Conservation (phyloP, 2,888 invertebrate genomes). For the Capitulum mitella region DNA sequence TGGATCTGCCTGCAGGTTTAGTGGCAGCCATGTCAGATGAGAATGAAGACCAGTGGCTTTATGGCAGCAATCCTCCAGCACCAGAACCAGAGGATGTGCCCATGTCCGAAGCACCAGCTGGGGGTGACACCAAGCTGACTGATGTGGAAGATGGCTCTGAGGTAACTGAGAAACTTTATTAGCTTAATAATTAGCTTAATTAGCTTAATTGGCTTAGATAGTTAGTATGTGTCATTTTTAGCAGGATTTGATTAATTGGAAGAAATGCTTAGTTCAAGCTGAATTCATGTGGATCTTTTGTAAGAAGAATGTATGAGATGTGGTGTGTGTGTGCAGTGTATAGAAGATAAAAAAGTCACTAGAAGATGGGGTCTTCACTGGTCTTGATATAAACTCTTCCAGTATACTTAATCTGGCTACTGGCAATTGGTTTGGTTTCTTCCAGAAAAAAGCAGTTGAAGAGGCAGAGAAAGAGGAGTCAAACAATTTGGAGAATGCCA, state of each 20-base stretch:
- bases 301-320: neutral
- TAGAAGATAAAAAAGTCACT: too few relatives aligned
- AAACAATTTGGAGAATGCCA: neutral
- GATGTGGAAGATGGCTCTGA: neutral
- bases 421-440: too few relatives aligned
- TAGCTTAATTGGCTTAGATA: neutral
- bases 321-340: too few relatives aligned
- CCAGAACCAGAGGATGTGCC: neutral
- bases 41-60: conserved; percentile 16
- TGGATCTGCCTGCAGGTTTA: neutral
- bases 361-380: too few relatives aligned
- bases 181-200: too few relatives aligned
- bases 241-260: neutral
- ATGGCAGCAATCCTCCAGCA: neutral
- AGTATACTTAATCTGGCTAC: too few relatives aligned
- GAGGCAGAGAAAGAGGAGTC: neutral
- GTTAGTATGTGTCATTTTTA: too few relatives aligned
- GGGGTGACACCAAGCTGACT: neutral
- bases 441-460: too few relatives aligned
- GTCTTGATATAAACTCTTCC: too few relatives aligned
- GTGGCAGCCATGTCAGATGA: neutral
- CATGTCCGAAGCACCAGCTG: neutral
- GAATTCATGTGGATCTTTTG: neutral
- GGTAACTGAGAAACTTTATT: neutral
- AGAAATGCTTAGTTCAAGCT: neutral